Percentiles rank a stretch among this genome's conserved stretches.
These are phyloP conservation scores for Brachionus sp. DNA, from an alignment of 1,140 invertebrate species.

Conservation along the genomic window DNA sequence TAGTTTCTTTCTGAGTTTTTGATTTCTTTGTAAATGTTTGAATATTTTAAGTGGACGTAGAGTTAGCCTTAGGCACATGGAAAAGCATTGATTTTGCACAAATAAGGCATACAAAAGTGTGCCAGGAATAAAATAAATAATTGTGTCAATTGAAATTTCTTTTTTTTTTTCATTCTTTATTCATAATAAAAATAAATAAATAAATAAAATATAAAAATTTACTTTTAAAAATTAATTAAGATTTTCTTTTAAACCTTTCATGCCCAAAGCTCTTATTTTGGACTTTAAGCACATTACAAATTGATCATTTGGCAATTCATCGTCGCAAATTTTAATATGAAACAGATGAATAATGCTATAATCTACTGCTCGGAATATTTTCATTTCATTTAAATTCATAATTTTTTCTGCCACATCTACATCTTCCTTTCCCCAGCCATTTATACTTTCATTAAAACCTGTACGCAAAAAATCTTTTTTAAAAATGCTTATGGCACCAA, in stretches of 20 bases:
- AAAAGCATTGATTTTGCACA: too few species aligned
- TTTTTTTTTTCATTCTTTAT: too few species aligned
- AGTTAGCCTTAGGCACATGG: too few species aligned
- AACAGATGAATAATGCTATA: not conserved
- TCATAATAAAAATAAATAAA: too few species aligned
- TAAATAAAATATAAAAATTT: too few species aligned
- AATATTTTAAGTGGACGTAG: too few species aligned
- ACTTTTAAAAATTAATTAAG: not conserved
- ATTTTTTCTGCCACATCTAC: slow-evolving; percentile 77
- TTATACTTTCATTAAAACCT: slow-evolving; percentile 93
- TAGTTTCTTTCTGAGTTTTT: too few species aligned
- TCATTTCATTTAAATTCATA: slow-evolving; percentile 61
- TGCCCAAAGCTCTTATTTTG: not conserved
- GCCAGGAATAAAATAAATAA: too few species aligned
- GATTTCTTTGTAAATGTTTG: too few species aligned
- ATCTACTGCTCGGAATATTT: not conserved
- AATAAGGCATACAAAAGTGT: too few species aligned
- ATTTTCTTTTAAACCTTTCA: not conserved
- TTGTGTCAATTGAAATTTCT: too few species aligned
- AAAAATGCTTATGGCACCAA: not conserved
- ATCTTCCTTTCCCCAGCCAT: slow-evolving; percentile 61
- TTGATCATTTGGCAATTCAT: not conserved
- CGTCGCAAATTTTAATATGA: not conserved
- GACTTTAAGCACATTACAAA: not conserved
- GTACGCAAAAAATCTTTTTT: slow-evolving; percentile 88